phyloP scores from a whole-genome alignment of 2,888 invertebrate genomes.

The Dynastes tityus region DNA sequence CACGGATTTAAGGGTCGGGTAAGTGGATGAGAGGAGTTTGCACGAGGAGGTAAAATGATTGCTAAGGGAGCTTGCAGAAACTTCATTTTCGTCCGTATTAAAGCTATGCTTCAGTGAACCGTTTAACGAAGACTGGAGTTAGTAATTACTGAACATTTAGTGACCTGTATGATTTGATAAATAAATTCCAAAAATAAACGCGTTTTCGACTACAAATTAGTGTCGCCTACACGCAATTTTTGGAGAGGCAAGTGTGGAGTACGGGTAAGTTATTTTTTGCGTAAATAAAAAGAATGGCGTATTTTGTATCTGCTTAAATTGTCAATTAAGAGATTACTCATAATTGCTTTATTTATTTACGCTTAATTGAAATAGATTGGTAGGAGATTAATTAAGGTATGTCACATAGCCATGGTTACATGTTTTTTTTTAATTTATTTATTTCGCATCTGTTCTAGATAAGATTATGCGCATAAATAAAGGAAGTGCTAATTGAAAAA shows the following conservation, averaged over 20 bases:
- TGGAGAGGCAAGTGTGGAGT: no score
- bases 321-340: no score
- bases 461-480: no score
- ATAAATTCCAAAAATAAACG: conserved; percentile 39
- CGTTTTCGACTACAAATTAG: conserved; percentile 17
- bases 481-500: no score
- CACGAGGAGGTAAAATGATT: conserved; percentile 25
- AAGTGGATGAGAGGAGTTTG: conserved; percentile 24
- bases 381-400: no score
- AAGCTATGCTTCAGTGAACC: conserved; percentile 34
- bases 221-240: background rate
- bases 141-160: conserved; percentile 33
- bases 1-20: conserved; percentile 20
- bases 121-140: conserved; percentile 36
- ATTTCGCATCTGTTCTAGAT: no score
- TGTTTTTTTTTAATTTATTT: no score
- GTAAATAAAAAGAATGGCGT: background rate
- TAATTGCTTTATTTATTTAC: no score
- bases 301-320: no score
- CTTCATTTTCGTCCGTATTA: conserved; percentile 37
- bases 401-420: no score
- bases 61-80: conserved; percentile 23
- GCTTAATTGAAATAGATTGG: no score
- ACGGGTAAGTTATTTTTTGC: background rate
- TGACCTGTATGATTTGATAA: conserved; percentile 41